Evolutionary conservation across 2,888 invertebrate species (phyloP), one percentile per base, ranked within the genome.

Genomic region (Eudasyphora cyanicolor): DNA sequence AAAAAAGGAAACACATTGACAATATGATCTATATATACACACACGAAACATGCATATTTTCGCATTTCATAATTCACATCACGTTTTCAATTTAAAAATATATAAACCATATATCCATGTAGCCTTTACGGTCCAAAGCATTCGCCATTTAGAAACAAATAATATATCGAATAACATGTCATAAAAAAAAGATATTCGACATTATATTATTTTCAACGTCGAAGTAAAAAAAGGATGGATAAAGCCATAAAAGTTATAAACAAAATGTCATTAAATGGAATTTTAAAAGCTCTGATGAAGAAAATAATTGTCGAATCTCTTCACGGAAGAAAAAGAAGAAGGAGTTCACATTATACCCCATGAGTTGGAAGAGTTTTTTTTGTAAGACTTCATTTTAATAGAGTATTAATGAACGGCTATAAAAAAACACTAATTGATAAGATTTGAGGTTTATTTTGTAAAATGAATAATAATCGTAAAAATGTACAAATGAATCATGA

Each of bases 81-180:
- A 85, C 85, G 84, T 84, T 85, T 84, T 79, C 76, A 82, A 85
- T 85, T 85, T 82, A 51, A n/a, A n/a, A n/a, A n/a, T n/a, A n/a
- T n/a, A n/a, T n/a, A n/a, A 17, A 5, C 24, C 1, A 21, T 14
- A 51, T 21, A 21, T 21, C 45, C 35, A 8, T 51, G 17, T 19
- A 2, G 51, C 8, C 8, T 5, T 51, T 51, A 21, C 51, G n/a
- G n/a, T n/a, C n/a, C n/a, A n/a, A n/a, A n/a, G n/a, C n/a, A n/a
- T 51, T 51, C 21, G 14, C 38, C 38, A 3, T 38, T 38, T 51
- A 51, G 21, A 51, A 51, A 21, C 51, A 24, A 21, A 51, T 51
- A 51, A 51, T 21, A n/a, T n/a, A 51, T 17, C 51, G 1, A 45
- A 45, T 45, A 45, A 45, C n/a, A 45, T n/a, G n/a, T 4, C 45